phyloP scores from a whole-genome alignment of 2,113 vertebrate genomes.

The Clarias magur region DNA sequence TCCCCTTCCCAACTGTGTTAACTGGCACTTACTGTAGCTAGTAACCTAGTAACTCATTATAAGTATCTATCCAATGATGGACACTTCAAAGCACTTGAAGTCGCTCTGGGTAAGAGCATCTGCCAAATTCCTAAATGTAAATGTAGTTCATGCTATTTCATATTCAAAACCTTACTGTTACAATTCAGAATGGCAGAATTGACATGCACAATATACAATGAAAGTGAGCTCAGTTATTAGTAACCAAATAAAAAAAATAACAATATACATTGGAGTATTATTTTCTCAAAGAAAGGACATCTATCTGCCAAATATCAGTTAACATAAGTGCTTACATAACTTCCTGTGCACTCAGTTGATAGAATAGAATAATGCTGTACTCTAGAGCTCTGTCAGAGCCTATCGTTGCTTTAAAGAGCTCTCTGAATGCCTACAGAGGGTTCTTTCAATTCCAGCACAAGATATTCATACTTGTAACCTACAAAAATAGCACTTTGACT shows the following conservation, averaged over 20 bases:
- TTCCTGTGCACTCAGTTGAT: slow-evolving; percentile 11
- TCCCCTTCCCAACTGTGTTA: too few species aligned
- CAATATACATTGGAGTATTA: neutral
- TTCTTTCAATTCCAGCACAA: neutral
- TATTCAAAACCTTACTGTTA: neutral
- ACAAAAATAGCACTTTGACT: neutral
- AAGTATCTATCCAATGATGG: too few species aligned
- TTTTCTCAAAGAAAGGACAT: slow-evolving; percentile 15
- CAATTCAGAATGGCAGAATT: neutral
- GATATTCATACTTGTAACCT: neutral
- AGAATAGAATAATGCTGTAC: neutral
- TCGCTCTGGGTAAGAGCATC: too few species aligned
- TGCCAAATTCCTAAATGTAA: too few species aligned
- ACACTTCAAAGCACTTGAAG: too few species aligned
- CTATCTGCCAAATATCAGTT: slow-evolving; percentile 27
- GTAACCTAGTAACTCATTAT: too few species aligned
- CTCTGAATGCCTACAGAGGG: neutral
- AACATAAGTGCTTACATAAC: slow-evolving; percentile 29
- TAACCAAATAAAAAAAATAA: neutral
- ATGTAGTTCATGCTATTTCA: neutral
- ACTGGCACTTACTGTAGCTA: too few species aligned
- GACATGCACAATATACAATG: neutral
- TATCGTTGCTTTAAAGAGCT: slow-evolving; percentile 14
- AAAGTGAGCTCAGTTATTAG: slow-evolving; percentile 22
- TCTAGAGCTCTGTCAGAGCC: slow-evolving; percentile 15